A percentile compares a stretch with the other conserved stretches of the same genome.
Evolutionary conservation across 1,140 invertebrate species (phyloP).

Genomic region (Caenorhabditis inopinata): DNA sequence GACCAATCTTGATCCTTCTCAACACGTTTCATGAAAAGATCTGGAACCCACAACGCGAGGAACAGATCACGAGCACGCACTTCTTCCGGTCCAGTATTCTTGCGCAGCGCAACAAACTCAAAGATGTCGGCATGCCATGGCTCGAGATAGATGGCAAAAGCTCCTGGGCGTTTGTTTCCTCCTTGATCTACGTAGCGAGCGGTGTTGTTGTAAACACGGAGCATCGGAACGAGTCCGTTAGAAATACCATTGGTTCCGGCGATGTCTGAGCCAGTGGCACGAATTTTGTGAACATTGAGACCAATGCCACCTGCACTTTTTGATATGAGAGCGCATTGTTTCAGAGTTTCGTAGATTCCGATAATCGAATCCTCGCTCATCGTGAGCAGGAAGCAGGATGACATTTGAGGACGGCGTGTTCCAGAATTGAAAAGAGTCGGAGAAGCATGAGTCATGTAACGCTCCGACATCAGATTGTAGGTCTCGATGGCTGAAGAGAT

Average conservation of each 20-base stretch:
- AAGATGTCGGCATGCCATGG: slow-evolving; percentile 98
- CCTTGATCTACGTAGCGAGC: slow-evolving; percentile 97
- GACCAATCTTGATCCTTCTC: slow-evolving; percentile 83
- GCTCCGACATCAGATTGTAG: slow-evolving; percentile 90
- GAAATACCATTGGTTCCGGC: slow-evolving; percentile 90
- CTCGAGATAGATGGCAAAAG: slow-evolving; percentile 97
- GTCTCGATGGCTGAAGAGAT: slow-evolving; percentile 91
- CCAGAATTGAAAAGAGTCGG: slow-evolving; percentile 95
- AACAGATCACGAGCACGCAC: slow-evolving; percentile 90
- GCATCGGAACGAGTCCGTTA: slow-evolving; percentile 95
- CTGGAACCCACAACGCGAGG: slow-evolving; percentile 96
- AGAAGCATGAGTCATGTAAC: slow-evolving; percentile 95
- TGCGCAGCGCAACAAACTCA: slow-evolving; percentile 85
- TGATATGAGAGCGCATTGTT: slow-evolving; percentile 90
- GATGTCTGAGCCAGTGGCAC: slow-evolving; percentile 86
- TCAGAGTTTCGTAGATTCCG: slow-evolving; percentile 93
- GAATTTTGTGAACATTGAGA: slow-evolving; percentile 91
- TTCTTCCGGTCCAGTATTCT: slow-evolving; percentile 93
- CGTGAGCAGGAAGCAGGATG: slow-evolving; percentile 89
- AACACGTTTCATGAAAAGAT: slow-evolving; percentile 96
- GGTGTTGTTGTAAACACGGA: slow-evolving; percentile 92
- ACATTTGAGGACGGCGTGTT: slow-evolving; percentile 82
- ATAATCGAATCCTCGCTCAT: slow-evolving; percentile 96
- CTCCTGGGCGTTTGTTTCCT: slow-evolving; percentile 95
- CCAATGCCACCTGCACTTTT: slow-evolving; percentile 97